These are phyloP conservation scores for Catharus fuscescens DNA, from an alignment of 2,113 vertebrate species.

Conservation along the genomic window DNA sequence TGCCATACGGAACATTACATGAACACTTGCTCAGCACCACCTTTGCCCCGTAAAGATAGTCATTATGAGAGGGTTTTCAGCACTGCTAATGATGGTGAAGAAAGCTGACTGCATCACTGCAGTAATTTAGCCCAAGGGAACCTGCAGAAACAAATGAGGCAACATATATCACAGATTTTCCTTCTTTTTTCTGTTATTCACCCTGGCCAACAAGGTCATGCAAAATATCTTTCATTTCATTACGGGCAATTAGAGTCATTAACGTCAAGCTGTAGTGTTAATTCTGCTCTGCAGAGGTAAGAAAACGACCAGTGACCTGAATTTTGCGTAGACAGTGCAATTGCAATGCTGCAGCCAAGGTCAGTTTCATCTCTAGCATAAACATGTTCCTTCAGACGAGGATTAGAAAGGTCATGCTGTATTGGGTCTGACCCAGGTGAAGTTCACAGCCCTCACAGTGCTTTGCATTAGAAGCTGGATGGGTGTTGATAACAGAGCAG, in stretches of 20 bases:
- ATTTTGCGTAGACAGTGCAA: background rate
- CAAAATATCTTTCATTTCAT: slow-evolving; percentile 17
- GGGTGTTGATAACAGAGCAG: too few species aligned
- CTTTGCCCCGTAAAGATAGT: background rate
- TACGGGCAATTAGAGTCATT: slow-evolving; percentile 11
- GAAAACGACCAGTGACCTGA: background rate
- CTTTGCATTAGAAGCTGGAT: background rate
- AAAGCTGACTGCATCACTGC: background rate
- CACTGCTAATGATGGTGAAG: background rate
- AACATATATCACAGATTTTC: background rate
- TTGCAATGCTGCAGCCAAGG: background rate
- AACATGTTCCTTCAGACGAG: background rate
- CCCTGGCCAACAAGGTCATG: background rate
- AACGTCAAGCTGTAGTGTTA: background rate
- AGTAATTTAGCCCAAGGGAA: background rate
- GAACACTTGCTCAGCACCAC: background rate
- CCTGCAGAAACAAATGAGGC: slow-evolving; percentile 8
- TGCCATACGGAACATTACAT: background rate
- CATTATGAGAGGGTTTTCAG: background rate
- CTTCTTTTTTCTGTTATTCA: background rate
- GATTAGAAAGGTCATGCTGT: background rate
- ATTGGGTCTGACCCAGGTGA: background rate
- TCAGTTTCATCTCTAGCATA: background rate
- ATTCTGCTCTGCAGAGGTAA: background rate
- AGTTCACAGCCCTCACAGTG: background rate